Percentiles rank a stretch among this genome's conserved stretches.
Conservation (phyloP, 1,140 invertebrate species). For the Oncopodura yosiiana region DNA sequence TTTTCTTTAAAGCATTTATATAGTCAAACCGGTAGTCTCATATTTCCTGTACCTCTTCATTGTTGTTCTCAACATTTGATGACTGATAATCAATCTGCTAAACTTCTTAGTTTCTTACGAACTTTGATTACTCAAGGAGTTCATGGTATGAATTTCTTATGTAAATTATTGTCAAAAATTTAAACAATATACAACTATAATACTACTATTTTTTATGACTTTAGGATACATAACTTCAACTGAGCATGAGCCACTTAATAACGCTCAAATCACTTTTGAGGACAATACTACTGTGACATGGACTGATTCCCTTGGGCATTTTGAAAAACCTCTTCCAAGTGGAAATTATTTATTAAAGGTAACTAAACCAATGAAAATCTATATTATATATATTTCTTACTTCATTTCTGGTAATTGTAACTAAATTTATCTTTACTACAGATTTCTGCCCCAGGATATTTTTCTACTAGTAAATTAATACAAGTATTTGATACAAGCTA, state of each 20-base stretch:
- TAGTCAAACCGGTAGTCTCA: conserved; percentile 8
- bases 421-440: not conserved
- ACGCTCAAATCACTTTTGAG: conserved; percentile 47
- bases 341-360: conserved; percentile 47
- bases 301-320: conserved; percentile 49
- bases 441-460: conserved; percentile 41
- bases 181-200: too few relatives aligned
- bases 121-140: conserved; percentile 15
- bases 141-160: conserved; percentile 19
- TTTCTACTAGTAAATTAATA: conserved; percentile 46
- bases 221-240: conserved; percentile 27
- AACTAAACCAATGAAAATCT: not conserved
- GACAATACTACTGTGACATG: conserved; percentile 40
- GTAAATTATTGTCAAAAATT: too few relatives aligned
- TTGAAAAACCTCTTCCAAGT: conserved; percentile 46
- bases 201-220: too few relatives aligned
- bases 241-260: conserved; percentile 49
- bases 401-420: not conserved
- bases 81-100: not conserved
- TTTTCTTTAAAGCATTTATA: conserved; percentile 13
- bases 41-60: conserved; percentile 19
- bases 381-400: not conserved
- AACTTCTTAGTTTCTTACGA: conserved; percentile 11
- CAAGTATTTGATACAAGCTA: conserved; percentile 41
- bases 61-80: conserved; percentile 16